Base-by-base conservation (phyloP, 2,888 invertebrate species). In the Brachypalpus laphriformis region DNA sequence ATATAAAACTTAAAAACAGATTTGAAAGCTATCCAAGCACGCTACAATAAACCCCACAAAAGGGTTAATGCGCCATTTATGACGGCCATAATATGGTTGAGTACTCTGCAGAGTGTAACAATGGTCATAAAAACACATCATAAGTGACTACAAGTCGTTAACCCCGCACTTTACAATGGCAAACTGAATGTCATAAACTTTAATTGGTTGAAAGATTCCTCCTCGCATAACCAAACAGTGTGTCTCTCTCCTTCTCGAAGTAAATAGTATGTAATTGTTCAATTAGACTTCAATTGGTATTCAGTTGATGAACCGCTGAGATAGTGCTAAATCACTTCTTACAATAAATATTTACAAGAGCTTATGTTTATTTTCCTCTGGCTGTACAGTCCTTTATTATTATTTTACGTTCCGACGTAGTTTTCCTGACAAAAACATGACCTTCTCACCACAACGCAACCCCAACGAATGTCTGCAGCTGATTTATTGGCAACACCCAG, bases 401-500 rank as follows among this genome's bases (percentile, higher is more conserved):
- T 56, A 63, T 74, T 65, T 65, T 45, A 75, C 56, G 56, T 54
- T 56, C 25, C 22, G 20, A 75, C 74, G 65, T 65, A 45, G 34
- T 31, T 75, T 45, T 7, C 8, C 56, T 65, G 42, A 75, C 63
- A 56, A 70, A 63, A 75, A 75, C 63, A 65, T 65, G 56, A 56
- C 65, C 63, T 75, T 65, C 74, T 65, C 45, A 34, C 63, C 54
- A 31, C 74, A 65, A 56, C 34, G 25, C 45, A 54, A 45, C 63
- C 51, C 42, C 54, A 37, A 16, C 45, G 25, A 56, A 57, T n/a
- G 75, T 66, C 75, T 75, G 75, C 45, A n/a, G 18, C 65, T 66
- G 75, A 75, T 75, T 75, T 75, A 75, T 75, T 75, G 65, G 75
- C 56, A 75, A 75, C 75, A 75, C 75, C 75, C 75, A 28, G 63